These are phyloP conservation scores for Telmatochromis sp. DNA, from an alignment of 2,113 vertebrate genomes.

Conservation along the genomic window DNA sequence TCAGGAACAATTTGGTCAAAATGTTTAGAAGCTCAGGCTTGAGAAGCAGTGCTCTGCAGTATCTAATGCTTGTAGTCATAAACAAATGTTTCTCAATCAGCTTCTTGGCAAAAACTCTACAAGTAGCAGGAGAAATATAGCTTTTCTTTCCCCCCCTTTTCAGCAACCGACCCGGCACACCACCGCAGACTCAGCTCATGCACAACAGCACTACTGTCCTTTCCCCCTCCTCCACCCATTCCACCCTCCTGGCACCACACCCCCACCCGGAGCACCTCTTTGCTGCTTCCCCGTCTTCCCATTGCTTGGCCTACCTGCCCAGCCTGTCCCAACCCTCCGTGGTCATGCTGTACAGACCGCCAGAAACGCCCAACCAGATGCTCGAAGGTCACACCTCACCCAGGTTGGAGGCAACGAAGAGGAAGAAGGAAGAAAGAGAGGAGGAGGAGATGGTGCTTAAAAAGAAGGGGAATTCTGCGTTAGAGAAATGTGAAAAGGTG, in stretches of 20 bases:
- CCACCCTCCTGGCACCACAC: neutral
- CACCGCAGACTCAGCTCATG: neutral
- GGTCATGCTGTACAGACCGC: conserved; percentile 75
- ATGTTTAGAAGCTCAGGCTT: neutral
- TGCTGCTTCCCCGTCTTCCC: conserved; percentile 44
- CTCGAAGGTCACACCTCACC: conserved; percentile 22
- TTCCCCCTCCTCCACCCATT: neutral
- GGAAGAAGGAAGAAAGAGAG: conserved; percentile 37
- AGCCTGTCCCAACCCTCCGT: conserved; percentile 78
- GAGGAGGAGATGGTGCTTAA: conserved; percentile 44
- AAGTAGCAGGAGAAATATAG: neutral
- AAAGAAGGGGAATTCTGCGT: conserved; percentile 25
- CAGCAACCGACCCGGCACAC: neutral
- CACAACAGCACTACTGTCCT: neutral
- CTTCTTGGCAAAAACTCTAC: neutral
- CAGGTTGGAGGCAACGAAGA: conserved; percentile 30
- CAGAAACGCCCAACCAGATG: neutral
- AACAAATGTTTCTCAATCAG: neutral
- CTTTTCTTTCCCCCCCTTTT: neutral
- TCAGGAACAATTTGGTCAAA: neutral
- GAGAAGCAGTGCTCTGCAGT: accelerated
- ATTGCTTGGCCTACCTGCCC: conserved; percentile 71
- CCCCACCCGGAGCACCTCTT: conserved; percentile 45
- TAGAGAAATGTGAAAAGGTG: conserved; percentile 28
- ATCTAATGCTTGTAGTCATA: neutral